These are phyloP conservation scores for Hypotaenidia philippensis DNA, from an alignment of 2,797 vertebrate species.

Conservation along the genomic window DNA sequence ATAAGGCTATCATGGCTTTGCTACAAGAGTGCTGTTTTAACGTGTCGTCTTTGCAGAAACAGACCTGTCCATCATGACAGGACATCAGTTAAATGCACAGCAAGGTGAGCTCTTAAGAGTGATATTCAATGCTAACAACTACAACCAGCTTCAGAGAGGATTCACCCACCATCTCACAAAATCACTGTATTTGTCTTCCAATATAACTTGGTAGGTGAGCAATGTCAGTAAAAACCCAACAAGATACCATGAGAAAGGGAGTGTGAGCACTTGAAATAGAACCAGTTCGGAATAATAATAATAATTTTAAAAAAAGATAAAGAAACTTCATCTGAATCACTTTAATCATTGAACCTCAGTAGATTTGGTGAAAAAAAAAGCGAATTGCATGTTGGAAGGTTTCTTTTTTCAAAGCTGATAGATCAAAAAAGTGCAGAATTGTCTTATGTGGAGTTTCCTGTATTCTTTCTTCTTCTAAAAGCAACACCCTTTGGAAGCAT, in stretches of 20 bases:
- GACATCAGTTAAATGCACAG: neutral
- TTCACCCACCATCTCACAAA: neutral
- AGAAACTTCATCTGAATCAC: neutral
- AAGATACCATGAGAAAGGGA: neutral
- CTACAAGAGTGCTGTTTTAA: neutral
- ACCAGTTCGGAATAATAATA: neutral
- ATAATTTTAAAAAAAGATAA: neutral
- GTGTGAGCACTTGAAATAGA: neutral
- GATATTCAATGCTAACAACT: neutral
- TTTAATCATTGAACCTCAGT: neutral
- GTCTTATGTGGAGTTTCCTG: neutral
- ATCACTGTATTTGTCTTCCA: neutral
- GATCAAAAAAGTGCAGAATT: neutral
- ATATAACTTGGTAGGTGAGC: neutral
- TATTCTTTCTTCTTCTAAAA: neutral
- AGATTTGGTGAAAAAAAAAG: neutral
- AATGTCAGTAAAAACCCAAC: neutral
- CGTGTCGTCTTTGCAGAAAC: neutral
- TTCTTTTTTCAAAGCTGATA: neutral
- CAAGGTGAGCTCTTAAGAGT: neutral
- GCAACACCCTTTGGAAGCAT: neutral
- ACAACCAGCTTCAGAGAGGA: neutral
- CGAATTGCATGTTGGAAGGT: neutral
- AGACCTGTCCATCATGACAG: neutral
- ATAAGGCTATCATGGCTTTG: neutral